phyloP scores from a whole-genome alignment of 2,888 invertebrate genomes.

The Elegia similella region DNA sequence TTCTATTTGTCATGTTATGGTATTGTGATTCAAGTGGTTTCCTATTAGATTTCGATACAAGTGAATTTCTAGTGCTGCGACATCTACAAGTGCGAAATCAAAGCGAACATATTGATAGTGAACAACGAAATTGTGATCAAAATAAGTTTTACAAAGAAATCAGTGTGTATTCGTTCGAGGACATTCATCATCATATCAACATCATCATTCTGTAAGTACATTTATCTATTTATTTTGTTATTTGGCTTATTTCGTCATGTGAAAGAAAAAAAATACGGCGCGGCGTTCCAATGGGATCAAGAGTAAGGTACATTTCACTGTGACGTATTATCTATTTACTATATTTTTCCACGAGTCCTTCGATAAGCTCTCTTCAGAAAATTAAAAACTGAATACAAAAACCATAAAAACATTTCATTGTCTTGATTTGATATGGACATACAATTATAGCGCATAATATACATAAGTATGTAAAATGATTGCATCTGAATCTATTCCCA shows the following conservation, averaged over 20 bases:
- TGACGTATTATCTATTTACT: no score
- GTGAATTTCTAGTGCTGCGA: background rate
- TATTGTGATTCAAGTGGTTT: background rate
- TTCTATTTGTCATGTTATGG: background rate
- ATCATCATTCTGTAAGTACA: conserved; percentile 22
- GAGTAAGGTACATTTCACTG: no score
- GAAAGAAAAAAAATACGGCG: no score
- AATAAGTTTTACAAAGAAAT: background rate
- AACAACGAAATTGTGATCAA: background rate
- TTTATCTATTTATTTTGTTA: conserved; percentile 3
- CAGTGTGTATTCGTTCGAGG: conserved; percentile 1
- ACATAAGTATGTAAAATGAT: no score
- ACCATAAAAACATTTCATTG: no score
- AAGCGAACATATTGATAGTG: background rate
- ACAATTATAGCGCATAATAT: no score
- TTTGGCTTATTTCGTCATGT: background rate
- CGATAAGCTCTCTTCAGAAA: no score
- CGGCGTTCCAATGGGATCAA: no score
- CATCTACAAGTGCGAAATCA: background rate
- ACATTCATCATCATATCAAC: conserved; percentile 19
- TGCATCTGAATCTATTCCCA: no score
- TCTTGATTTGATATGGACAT: no score
- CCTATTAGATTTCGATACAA: background rate
- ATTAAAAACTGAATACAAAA: no score
- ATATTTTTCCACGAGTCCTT: no score